Evolutionary conservation across 2,797 vertebrate genomes (phyloP).

Genomic region (Trachurus trachurus): DNA sequence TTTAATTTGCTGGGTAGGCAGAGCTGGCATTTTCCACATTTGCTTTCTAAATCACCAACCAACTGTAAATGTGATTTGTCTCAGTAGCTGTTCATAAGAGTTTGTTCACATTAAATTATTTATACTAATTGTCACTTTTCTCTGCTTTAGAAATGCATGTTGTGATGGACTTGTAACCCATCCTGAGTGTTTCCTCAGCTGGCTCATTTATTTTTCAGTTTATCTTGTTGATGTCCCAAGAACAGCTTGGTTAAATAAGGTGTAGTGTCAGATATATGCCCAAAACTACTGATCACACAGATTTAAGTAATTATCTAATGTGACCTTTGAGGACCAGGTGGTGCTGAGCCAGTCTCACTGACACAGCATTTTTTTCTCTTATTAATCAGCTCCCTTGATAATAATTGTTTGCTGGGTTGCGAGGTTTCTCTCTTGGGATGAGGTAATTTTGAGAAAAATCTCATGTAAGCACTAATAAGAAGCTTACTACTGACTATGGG

Average conservation of each 20-base stretch:
- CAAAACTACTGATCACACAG: slow-evolving; percentile 25
- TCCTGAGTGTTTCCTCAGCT: background rate
- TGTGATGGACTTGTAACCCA: slow-evolving; percentile 1
- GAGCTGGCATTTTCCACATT: slow-evolving; percentile 56
- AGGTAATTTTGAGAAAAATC: slow-evolving; percentile 33
- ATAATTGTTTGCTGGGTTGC: slow-evolving; percentile 67
- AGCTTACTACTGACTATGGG: too few species aligned
- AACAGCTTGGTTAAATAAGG: background rate
- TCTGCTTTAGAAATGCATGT: background rate
- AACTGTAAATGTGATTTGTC: slow-evolving; percentile 8
- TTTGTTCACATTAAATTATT: background rate
- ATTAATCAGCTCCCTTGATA: slow-evolving; percentile 67
- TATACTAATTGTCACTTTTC: background rate
- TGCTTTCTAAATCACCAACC: slow-evolving; percentile 23
- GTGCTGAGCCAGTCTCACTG: slow-evolving; percentile 49
- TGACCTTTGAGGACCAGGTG: slow-evolving; percentile 25
- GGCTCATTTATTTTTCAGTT: slow-evolving; percentile 12
- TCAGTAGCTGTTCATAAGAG: slow-evolving; percentile 5
- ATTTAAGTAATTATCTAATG: slow-evolving; percentile 33
- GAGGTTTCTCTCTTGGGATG: slow-evolving; percentile 43
- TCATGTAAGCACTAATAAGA: slow-evolving; percentile 25
- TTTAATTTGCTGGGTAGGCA: slow-evolving; percentile 51
- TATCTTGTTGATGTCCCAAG: background rate
- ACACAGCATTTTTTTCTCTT: slow-evolving; percentile 60
- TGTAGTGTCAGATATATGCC: background rate